Evolutionary conservation across 2,113 vertebrate genomes (phyloP).

Genomic region (Pachyramphus minor): DNA sequence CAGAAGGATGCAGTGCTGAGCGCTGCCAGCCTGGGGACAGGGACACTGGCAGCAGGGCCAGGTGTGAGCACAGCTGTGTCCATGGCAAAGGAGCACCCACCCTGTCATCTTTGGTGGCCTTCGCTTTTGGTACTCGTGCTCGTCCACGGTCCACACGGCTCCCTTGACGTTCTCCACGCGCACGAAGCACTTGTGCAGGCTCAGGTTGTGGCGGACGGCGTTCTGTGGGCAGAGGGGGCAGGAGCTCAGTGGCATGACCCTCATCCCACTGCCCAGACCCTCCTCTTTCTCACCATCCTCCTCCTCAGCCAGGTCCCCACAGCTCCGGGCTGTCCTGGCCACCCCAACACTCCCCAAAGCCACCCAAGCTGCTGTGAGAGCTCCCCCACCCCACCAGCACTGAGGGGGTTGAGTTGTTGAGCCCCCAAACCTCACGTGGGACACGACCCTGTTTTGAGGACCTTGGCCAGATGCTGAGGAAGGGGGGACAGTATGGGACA

Average conservation of each 20-base stretch:
- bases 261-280: fast-evolving
- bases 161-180: constrained; percentile 99
- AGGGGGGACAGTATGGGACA: not conserved
- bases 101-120: constrained; percentile 99
- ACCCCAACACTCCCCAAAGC: fast-evolving
- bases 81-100: constrained; percentile 48
- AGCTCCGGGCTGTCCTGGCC: not conserved
- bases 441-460: fast-evolving
- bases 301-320: not conserved
- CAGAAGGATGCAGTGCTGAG: not conserved
- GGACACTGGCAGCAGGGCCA: not conserved
- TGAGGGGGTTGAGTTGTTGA: fast-evolving
- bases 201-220: constrained; percentile 98
- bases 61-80: fast-evolving
- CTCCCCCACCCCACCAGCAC: fast-evolving
- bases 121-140: constrained; percentile 99
- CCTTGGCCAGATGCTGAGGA: not conserved
- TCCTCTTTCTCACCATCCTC: not conserved
- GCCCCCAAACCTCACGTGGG: fast-evolving
- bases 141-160: constrained; percentile 98
- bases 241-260: fast-evolving
- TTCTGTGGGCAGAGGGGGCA: constrained; percentile 74
- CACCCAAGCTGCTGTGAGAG: not conserved
- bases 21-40: fast-evolving
- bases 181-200: constrained; percentile 99